These are phyloP conservation scores for Protomyctophum bolini DNA, from an alignment of 2,113 vertebrate genomes.

Conservation along the genomic window DNA sequence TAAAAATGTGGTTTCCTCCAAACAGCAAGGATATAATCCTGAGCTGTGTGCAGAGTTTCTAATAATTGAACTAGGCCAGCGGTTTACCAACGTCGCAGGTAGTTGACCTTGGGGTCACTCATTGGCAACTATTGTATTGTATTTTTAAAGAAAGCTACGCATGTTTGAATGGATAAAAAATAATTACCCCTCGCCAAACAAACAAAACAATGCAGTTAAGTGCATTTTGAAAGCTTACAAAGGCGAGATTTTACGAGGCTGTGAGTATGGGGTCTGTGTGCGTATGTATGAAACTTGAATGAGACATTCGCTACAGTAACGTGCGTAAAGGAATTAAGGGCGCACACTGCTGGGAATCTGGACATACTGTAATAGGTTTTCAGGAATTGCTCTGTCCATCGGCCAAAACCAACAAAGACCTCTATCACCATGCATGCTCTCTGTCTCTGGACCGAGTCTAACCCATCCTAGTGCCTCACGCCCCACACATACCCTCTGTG, in stretches of 20 bases:
- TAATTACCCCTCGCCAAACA: constrained; percentile 19
- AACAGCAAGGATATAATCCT: too few relatives aligned
- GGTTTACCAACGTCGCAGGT: too few relatives aligned
- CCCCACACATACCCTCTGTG: constrained; percentile 35
- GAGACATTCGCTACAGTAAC: not conserved
- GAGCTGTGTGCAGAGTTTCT: too few relatives aligned
- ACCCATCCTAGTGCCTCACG: constrained; percentile 21
- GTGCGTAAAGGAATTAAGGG: constrained; percentile 9
- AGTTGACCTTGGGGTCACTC: too few relatives aligned
- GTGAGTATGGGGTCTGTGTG: not conserved
- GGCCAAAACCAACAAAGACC: constrained; percentile 62
- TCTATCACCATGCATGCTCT: constrained; percentile 16
- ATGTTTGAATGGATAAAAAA: constrained; percentile 11
- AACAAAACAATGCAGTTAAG: constrained; percentile 8
- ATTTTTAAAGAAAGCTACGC: too few relatives aligned
- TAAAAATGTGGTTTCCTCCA: too few relatives aligned
- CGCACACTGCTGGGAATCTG: constrained; percentile 41
- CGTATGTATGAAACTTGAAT: not conserved
- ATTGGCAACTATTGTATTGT: too few relatives aligned
- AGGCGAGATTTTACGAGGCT: constrained; percentile 14
- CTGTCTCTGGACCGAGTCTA: constrained; percentile 37
- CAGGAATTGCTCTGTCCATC: constrained; percentile 18
- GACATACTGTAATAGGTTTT: constrained; percentile 14
- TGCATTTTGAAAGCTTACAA: constrained; percentile 33
- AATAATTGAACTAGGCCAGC: too few relatives aligned